Percentiles rank a stretch among this genome's conserved stretches.
These are phyloP conservation scores for Oscheius onirici DNA, from an alignment of 2,888 invertebrate species.

Conservation along the genomic window DNA sequence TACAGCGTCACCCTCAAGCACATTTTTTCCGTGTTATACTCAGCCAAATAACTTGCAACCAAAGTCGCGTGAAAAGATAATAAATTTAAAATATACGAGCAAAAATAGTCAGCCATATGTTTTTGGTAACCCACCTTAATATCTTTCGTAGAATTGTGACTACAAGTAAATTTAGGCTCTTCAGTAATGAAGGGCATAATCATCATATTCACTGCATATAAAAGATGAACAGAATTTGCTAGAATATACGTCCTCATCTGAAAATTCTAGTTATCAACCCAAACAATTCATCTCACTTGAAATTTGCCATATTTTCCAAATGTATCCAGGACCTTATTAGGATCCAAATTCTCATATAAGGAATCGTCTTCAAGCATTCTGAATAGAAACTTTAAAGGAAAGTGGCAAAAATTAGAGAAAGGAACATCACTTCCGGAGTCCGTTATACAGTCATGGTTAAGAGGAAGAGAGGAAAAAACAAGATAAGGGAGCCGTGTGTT, in stretches of 20 bases:
- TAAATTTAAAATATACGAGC: too few relatives aligned
- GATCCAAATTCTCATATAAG: conserved; percentile 48
- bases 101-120: too few relatives aligned
- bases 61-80: too few relatives aligned
- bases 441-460: too few relatives aligned
- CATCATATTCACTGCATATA: conserved; percentile 57
- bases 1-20: too few relatives aligned
- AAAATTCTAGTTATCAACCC: not conserved
- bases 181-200: conserved; percentile 68
- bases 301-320: conserved; percentile 68
- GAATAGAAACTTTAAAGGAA: too few relatives aligned
- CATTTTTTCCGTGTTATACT: too few relatives aligned
- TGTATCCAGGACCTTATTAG: conserved; percentile 65
- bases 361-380: not conserved
- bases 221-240: conserved; percentile 40
- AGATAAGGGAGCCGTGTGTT: too few relatives aligned
- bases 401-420: too few relatives aligned
- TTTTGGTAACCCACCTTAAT: not conserved
- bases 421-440: too few relatives aligned
- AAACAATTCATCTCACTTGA: conserved; percentile 52
- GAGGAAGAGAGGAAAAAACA: too few relatives aligned
- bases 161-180: conserved; percentile 50
- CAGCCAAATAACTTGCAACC: too few relatives aligned
- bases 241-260: conserved; percentile 57
- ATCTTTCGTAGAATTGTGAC: not conserved